These are phyloP conservation scores for Tragulus kanchil DNA, from an alignment of 2,113 vertebrate genomes.

Conservation along the genomic window DNA sequence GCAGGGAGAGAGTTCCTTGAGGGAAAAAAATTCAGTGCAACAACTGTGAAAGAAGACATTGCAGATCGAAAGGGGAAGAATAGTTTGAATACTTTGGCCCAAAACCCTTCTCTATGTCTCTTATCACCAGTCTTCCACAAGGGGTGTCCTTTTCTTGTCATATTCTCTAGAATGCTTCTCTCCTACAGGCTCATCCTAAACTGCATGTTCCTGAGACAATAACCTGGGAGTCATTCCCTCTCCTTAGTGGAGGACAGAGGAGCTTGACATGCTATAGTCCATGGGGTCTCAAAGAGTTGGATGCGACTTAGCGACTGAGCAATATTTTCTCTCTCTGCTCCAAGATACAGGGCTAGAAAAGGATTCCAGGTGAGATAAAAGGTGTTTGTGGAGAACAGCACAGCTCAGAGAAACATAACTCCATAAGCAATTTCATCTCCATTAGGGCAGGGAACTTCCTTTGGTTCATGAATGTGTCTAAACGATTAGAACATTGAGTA, in stretches of 20 bases:
- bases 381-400: not conserved
- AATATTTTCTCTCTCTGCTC: not conserved
- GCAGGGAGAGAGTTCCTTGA: not conserved
- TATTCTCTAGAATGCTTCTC: not conserved
- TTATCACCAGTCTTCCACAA: not conserved
- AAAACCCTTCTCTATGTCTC: no score
- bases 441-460: not conserved
- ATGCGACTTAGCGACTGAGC: not conserved
- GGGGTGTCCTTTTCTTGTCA: not conserved
- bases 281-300: not conserved
- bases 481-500: not conserved
- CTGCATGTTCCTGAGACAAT: not conserved
- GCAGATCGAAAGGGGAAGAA: not conserved
- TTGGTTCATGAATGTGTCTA: not conserved
- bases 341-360: not conserved
- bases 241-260: not conserved
- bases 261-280: not conserved
- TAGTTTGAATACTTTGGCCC: not conserved
- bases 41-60: not conserved
- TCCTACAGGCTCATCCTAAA: not conserved
- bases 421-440: not conserved
- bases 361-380: not conserved
- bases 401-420: not conserved
- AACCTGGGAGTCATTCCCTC: not conserved
- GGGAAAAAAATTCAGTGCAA: not conserved